Evolutionary conservation across 1,140 invertebrate species (phyloP).

Genomic region (Brachionus rotundiformis): DNA sequence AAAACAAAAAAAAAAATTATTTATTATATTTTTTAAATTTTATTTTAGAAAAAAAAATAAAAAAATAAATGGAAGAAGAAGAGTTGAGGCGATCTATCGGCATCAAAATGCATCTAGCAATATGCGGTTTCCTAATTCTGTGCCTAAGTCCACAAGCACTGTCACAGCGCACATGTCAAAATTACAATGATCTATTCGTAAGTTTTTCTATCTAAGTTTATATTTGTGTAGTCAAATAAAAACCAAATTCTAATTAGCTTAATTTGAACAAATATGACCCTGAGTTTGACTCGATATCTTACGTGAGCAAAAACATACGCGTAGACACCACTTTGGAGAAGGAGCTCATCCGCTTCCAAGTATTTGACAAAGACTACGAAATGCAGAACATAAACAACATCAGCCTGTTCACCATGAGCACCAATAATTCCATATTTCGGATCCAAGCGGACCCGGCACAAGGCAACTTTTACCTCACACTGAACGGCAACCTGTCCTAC

Average conservation of each 20-base stretch:
- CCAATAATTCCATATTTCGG: neutral
- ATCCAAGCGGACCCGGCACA: neutral
- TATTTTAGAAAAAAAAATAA: neutral
- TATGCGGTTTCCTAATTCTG: neutral
- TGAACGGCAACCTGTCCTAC: neutral
- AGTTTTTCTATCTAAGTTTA: neutral
- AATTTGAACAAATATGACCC: constrained; percentile 46
- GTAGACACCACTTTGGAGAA: neutral
- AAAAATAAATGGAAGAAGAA: constrained; percentile 21
- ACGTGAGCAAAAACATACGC: neutral
- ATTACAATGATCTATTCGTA: constrained; percentile 28
- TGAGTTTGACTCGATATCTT: constrained; percentile 34
- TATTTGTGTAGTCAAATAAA: too few species aligned
- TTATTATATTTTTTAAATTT: neutral
- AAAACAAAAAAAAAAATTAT: neutral
- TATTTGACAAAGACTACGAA: constrained; percentile 9
- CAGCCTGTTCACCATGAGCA: neutral
- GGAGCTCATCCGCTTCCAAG: constrained; percentile 29
- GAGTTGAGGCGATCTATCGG: neutral
- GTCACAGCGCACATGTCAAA: neutral
- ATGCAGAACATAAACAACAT: neutral
- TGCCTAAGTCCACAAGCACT: neutral
- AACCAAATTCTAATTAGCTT: too few species aligned
- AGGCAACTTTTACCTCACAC: neutral
- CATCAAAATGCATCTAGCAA: neutral